phyloP scores from a whole-genome alignment of 2,113 vertebrate species.

The Numida meleagris region DNA sequence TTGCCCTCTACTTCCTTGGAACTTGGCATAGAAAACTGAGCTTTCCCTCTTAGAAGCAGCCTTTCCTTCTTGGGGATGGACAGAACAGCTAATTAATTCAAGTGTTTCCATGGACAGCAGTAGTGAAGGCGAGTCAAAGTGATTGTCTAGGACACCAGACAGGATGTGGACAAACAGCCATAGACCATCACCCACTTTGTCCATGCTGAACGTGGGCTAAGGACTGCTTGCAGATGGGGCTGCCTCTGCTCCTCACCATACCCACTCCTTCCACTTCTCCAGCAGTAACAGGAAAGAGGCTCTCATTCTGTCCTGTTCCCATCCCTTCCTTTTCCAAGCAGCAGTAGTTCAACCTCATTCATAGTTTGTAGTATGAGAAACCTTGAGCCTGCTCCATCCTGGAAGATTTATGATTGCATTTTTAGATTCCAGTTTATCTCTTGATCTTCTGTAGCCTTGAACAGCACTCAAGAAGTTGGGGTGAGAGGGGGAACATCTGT shows the following conservation, averaged over 20 bases:
- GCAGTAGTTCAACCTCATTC: neutral
- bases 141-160: neutral
- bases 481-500: neutral
- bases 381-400: neutral
- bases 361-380: neutral
- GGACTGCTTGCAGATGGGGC: neutral
- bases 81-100: neutral
- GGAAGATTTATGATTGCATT: neutral
- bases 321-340: neutral
- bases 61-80: neutral
- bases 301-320: neutral
- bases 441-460: neutral
- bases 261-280: neutral
- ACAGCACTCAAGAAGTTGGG: neutral
- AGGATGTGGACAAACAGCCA: neutral
- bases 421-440: neutral
- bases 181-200: neutral
- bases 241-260: neutral
- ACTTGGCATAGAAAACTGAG: neutral
- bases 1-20: neutral
- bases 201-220: neutral
- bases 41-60: neutral
- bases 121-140: neutral
- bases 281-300: neutral
- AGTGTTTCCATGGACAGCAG: neutral